Evolutionary conservation across 2,113 vertebrate species (phyloP), one percentile per base, ranked within the genome.

Genomic region (Pyrgilauda ruficollis): DNA sequence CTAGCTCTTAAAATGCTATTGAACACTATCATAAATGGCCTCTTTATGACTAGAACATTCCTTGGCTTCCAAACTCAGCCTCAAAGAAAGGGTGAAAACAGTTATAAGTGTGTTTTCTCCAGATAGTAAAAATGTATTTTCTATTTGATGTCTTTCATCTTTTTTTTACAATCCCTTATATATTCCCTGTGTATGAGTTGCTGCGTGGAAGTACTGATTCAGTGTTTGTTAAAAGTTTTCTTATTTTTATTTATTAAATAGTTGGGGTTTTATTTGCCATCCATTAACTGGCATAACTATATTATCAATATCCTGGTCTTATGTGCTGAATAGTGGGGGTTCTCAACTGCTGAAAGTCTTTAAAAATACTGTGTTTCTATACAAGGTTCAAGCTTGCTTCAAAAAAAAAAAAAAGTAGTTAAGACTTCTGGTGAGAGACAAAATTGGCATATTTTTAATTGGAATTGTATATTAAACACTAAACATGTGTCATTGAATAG

Each of bases 1-100:
- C 69, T 94, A 84, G 56, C 55, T 92, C 70, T 90, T 96, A 88
- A 96, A 95, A 81, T 66, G 72, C 93, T 91, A 56, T 94, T 96
- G 94, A 96, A 87, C 63, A 89, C 87, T 0, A 1, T 95, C 84
- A 92, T 96, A 97, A 97, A 97, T 92, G 55, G 77, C 69, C 63
- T 94, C 89, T 97, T 97, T 96, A 96, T 97, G 85, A 72, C 84
- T 78, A 95, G 67, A 59, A 84, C 91, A 95, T 96, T 97, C 94
- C 80, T 96, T 94, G 81, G 95, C 83, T 90, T 94, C 87, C 87
- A 92, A 80, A 76, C 78, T 56, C 73, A 89, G 97, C 67, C 89
- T 94, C 55, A 85, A 66, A 91, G 85, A 85, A 93, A 39, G 83
- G 33, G 23, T 95, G 80, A 95, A 90, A 95, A 89, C 64, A 95